A percentile compares a stretch with the other conserved stretches of the same genome.
Conservation (phyloP, 2,797 vertebrate genomes). For the Esox masquinongy region DNA sequence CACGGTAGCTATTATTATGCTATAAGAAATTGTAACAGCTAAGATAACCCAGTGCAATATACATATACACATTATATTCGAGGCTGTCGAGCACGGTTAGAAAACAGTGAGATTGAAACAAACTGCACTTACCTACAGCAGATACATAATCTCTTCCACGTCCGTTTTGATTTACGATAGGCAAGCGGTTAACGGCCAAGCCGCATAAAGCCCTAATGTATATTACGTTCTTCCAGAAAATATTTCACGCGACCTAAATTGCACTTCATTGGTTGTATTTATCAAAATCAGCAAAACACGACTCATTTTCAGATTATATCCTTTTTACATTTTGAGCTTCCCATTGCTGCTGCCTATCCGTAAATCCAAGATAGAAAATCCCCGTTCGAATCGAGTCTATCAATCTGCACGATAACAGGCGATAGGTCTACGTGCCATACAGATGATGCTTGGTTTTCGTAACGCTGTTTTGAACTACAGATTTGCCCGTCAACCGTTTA, state of each 20-base stretch:
- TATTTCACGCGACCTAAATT: conserved; percentile 23
- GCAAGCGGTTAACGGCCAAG: conserved; percentile 32
- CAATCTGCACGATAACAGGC: conserved; percentile 46
- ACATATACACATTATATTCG: neutral
- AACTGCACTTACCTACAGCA: conserved; percentile 59
- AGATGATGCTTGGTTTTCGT: conserved; percentile 43
- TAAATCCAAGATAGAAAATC: conserved; percentile 56
- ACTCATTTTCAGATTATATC: conserved; percentile 14
- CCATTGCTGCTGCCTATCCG: conserved; percentile 40
- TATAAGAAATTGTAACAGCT: neutral
- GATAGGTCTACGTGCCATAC: conserved; percentile 36
- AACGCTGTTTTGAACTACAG: conserved; percentile 14
- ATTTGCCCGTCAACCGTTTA: conserved; percentile 39
- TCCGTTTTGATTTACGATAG: conserved; percentile 41
- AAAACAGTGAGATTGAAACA: conserved; percentile 22
- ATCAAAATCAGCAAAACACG: conserved; percentile 34
- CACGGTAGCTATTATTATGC: neutral
- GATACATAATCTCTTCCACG: conserved; percentile 40
- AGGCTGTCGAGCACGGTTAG: neutral
- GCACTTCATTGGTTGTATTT: conserved; percentile 29
- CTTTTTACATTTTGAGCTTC: conserved; percentile 14
- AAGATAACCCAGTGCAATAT: neutral
- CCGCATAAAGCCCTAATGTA: conserved; percentile 29
- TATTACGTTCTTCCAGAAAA: conserved; percentile 40
- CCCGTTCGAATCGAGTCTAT: conserved; percentile 57